Base-by-base conservation (phyloP, 2,113 vertebrate genomes). In the Pterophyllum scalare region DNA sequence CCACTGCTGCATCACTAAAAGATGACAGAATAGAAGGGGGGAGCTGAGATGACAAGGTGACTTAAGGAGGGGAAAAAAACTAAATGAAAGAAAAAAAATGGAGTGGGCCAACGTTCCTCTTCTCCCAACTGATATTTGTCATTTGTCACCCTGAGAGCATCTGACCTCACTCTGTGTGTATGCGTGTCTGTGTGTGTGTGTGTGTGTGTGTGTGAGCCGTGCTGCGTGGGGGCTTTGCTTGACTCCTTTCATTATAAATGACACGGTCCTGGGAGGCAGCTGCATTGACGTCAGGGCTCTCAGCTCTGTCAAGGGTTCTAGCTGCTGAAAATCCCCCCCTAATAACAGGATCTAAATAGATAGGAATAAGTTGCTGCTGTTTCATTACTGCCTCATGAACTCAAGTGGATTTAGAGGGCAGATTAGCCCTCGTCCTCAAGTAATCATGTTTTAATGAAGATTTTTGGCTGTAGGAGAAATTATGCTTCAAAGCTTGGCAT, bases 281-380 rank as follows among this genome's bases (percentile, higher is more conserved):
- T 91, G 93, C 94, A 93, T 93, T 94, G 93, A 94, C 94, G 93
- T 94, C 94, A 94, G 31, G 65, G 70, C 90, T 89, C 82, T 89
- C 85, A 83, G 83, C 22, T 24, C 90, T 19, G 81, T 92, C 89
- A 76, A 80, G 89, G 64, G 87, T 88, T 91, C 52, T 24, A 85
- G 88, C 89, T 85, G 89, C 88, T 88, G 82, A 91, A 92, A 87
- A 85, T 70, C 81, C 85, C 84, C 75, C 56, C 81, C 43, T 80
- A 89, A 90, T 89, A 92, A 88, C 85, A 80, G 85, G 79, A 89
- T 89, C 86, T 77, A 85, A 91, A 91, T 79, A 88, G 82, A 88
- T 80, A 83, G 70, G 82, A 83, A 89, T 56, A 24, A 82, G 77
- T 52, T 87, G 81, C 62, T 82, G 87, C 87, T 46, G 82, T 84